Evolutionary conservation across 2,888 invertebrate species (phyloP), one percentile per base, ranked within the genome.

Genomic region (Psylliodes chrysocephalus): DNA sequence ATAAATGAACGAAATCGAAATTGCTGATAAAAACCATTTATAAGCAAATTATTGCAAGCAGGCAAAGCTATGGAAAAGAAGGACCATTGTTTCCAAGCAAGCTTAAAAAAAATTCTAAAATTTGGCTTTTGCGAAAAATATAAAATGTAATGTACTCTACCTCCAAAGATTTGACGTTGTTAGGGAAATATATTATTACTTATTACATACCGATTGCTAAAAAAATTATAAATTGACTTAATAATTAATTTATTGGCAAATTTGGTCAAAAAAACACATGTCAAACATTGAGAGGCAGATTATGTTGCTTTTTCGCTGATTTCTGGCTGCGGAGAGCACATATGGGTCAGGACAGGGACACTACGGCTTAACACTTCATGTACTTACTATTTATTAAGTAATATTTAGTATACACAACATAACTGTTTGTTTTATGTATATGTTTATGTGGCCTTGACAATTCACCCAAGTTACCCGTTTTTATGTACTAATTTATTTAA

Each of bases 301-400:
- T 35, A 47, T 7, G 14, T 17, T 12, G 10, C 8, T 28, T n/a
- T 42, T 19, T 30, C 19, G 18, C 12, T 46, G 35, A 22, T 22
- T 17, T 54, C 10, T 47, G 22, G 22, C 15, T 17, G 46, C 35
- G 35, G 17, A 14, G 56, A 56, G 47, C 51, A 38, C n/a, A 28
- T 28, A 55, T 60, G 60, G 55, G 25, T 47, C 54, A 72, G 62
- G 51, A 55, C 53, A 64, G 75, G 75, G 71, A 64, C 67, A 59
- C 71, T 77, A 80, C 78, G 80, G 81, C 77, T 72, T 78, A 81
- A 80, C 81, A 80, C 81, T 81, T 82, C 82, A 82, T 82, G 81
- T 80, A 73, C 60, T 71, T 71, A 71, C 65, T 66, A 69, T n/a
- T 17, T 6, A 22, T 38, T 46, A 62, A 64, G 35, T 63, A 66